Percentiles rank a stretch among this genome's conserved stretches.
phyloP scores from a whole-genome alignment of 1,140 invertebrate species.

The Drosophila insularis region DNA sequence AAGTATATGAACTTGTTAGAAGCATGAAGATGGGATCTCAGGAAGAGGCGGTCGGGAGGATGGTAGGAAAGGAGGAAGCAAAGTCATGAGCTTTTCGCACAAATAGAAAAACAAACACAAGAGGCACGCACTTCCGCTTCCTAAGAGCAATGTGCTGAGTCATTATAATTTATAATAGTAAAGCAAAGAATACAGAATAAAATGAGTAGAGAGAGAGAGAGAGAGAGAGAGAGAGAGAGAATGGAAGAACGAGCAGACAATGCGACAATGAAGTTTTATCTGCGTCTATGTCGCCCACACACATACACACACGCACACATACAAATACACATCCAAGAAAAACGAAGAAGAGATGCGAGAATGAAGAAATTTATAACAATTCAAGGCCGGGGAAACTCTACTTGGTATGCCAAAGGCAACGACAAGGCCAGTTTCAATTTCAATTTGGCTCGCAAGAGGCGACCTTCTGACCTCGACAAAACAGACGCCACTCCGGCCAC shows the following conservation, averaged over 20 bases:
- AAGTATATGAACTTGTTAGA: not conserved
- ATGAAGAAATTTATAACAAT: constrained; percentile 59
- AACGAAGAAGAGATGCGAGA: not conserved
- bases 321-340: not conserved
- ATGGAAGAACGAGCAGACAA: constrained; percentile 51
- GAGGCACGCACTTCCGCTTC: constrained; percentile 60
- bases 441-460: constrained; percentile 51
- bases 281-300: not conserved
- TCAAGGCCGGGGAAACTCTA: constrained; percentile 59
- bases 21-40: not conserved
- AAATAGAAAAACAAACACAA: constrained; percentile 46
- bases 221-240: constrained; percentile 12
- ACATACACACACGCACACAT: constrained; percentile 26
- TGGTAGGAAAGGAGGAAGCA: constrained; percentile 9
- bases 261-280: constrained; percentile 70
- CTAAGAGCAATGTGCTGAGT: constrained; percentile 59
- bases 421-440: constrained; percentile 43
- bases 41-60: not conserved
- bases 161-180: constrained; percentile 78
- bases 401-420: constrained; percentile 63
- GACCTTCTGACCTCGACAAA: constrained; percentile 66
- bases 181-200: constrained; percentile 20
- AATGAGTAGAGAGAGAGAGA: not conserved
- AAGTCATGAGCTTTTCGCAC: constrained; percentile 39
- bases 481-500: constrained; percentile 40